These are phyloP conservation scores for Syncerus caffer DNA, from an alignment of 2,797 vertebrate species.

Conservation along the genomic window DNA sequence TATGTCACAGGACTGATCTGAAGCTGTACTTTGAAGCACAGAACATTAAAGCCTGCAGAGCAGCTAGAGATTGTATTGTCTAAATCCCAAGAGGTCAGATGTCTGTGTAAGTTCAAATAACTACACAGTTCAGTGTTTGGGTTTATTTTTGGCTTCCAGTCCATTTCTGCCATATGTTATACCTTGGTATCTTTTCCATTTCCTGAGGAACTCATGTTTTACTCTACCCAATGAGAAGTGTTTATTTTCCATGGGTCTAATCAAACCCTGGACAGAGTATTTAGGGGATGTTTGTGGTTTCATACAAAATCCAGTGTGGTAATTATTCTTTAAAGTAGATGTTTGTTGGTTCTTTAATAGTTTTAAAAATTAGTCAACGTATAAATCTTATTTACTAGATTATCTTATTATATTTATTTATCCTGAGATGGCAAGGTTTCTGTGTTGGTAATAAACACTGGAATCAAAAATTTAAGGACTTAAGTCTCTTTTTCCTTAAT, in stretches of 20 bases:
- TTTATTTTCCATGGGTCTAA: background rate
- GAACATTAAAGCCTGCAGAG: background rate
- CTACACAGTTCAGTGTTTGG: background rate
- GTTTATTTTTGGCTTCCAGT: background rate
- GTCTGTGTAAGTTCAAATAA: background rate
- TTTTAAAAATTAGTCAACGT: background rate
- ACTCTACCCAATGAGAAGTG: background rate
- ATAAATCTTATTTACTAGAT: background rate
- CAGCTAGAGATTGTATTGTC: background rate
- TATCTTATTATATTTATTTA: background rate
- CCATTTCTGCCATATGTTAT: background rate
- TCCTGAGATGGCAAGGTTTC: background rate
- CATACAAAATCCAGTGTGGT: background rate
- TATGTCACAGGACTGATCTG: background rate
- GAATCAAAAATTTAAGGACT: background rate
- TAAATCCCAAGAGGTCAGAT: background rate
- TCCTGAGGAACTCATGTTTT: background rate
- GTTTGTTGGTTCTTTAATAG: background rate
- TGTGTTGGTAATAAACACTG: background rate
- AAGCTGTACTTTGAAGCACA: background rate
- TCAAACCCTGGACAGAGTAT: background rate
- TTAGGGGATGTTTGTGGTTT: background rate
- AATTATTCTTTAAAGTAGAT: background rate
- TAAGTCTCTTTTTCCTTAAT: background rate
- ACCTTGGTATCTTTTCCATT: background rate